Evolutionary conservation across 2,888 invertebrate genomes (phyloP), one percentile per base, ranked within the genome.

Genomic region (Protophormia terraenovae): DNA sequence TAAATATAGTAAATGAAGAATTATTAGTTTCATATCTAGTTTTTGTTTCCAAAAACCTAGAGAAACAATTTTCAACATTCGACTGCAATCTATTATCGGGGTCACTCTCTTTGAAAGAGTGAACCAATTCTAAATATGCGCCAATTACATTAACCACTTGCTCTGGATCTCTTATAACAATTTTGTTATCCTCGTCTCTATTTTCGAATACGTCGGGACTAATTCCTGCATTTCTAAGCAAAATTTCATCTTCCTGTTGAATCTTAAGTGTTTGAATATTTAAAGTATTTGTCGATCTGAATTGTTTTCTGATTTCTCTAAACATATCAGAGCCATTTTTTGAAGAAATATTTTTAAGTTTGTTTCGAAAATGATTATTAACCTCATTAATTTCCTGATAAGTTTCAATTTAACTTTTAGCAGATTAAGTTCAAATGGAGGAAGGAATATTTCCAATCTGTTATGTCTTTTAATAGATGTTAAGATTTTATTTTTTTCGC

Each of bases 381-480:
- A 35, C 35, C 14, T 60, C 60, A 8, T 32, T 24, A 32, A 27
- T 27, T 32, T 60, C 19, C 19, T 60, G 10, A 60, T 32, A 29
- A 60, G 29, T 19, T 60, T 60, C 7, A 60, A 16, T 8, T 24
- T 60, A 32, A 3, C 24, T 35, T 35, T 60, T 14, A 24, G 32
- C 2, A 12, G 10, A 7, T 8, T 10, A 22, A 47, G 47, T 19
- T 47, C 47, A 8, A 16, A 19, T 7, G 19, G 22, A 19, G 12
- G 2, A 47, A 47, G 3, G 19, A 47, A 5, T 7, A 8, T 19
- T 47, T 47, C 47, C 22, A 47, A 3, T 19, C 38, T 32, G n/a
- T 62, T 62, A 62, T 62, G 62, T 38, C 22, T 62, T 14, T 62
- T 62, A 62, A 62, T 62, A 4, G 38, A 8, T 38, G 62, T 62